These are phyloP conservation scores for Fistularia commersonii DNA, from an alignment of 2,797 vertebrate genomes.

Conservation along the genomic window DNA sequence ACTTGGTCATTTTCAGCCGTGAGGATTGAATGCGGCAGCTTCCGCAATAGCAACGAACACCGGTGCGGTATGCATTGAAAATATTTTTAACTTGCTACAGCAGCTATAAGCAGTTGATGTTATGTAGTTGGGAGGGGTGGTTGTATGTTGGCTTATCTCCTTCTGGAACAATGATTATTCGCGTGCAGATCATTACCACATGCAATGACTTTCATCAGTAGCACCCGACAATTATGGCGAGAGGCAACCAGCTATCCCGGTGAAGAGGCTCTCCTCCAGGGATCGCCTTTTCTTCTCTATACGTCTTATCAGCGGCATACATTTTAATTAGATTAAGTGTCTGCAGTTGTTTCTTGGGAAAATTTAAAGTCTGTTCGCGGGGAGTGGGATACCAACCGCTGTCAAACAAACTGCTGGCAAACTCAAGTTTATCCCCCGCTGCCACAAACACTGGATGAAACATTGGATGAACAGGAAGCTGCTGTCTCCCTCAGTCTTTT, in stretches of 20 bases:
- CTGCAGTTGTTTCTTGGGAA: slow-evolving; percentile 12
- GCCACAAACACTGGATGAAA: slow-evolving; percentile 18
- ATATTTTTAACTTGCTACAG: no score
- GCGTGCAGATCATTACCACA: slow-evolving; percentile 46
- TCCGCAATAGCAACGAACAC: slow-evolving; percentile 16
- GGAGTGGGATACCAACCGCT: slow-evolving; percentile 24
- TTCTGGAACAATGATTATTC: slow-evolving; percentile 54
- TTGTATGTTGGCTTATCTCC: slow-evolving; percentile 34
- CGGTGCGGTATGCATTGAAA: no score
- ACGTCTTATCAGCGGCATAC: slow-evolving; percentile 2
- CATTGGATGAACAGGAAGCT: slow-evolving; percentile 14
- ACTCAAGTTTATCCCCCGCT: slow-evolving; percentile 11
- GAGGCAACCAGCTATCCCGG: slow-evolving; percentile 46
- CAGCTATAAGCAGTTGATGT: slow-evolving; percentile 33
- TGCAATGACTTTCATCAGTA: slow-evolving; percentile 52
- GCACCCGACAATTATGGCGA: slow-evolving; percentile 44
- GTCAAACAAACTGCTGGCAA: slow-evolving; percentile 30
- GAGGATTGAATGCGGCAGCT: slow-evolving; percentile 28
- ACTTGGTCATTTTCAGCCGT: slow-evolving; percentile 44
- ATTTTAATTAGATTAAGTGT: slow-evolving; percentile 9
- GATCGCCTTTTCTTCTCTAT: slow-evolving; percentile 9
- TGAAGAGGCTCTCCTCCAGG: slow-evolving; percentile 22
- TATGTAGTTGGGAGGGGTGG: slow-evolving; percentile 43
- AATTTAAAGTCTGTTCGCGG: slow-evolving; percentile 22
- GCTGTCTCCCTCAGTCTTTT: slow-evolving; percentile 4